phyloP scores from a whole-genome alignment of 2,797 vertebrate species.

The Gadopsis bispinosus region DNA sequence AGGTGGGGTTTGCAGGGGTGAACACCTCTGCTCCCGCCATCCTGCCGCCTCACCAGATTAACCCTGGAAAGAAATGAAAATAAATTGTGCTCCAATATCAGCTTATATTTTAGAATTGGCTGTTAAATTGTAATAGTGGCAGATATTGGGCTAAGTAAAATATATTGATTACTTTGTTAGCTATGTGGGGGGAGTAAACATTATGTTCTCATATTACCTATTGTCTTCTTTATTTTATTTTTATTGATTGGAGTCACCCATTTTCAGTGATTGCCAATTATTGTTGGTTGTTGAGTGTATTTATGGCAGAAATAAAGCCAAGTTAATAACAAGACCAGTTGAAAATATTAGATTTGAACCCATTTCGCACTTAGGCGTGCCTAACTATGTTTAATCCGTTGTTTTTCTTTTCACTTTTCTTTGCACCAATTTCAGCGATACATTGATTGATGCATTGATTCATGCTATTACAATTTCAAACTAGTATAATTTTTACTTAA shows the following conservation, averaged over 20 bases:
- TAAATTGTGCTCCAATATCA: neutral
- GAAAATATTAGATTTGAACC: neutral
- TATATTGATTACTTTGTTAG: neutral
- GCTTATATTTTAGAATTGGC: neutral
- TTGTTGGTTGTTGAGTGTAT: neutral
- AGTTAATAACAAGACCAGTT: neutral
- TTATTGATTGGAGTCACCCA: neutral
- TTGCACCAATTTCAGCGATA: neutral
- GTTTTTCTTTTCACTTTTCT: neutral
- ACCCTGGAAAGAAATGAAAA: conserved; percentile 39
- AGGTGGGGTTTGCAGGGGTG: conserved; percentile 90
- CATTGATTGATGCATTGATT: neutral
- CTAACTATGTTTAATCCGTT: neutral
- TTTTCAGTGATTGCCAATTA: neutral
- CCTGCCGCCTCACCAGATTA: conserved; percentile 72
- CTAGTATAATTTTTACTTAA: neutral
- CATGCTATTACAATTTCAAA: neutral
- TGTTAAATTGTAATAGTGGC: neutral
- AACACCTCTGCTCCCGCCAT: conserved; percentile 89
- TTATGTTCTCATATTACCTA: neutral
- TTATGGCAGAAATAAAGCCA: neutral
- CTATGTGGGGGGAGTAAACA: neutral
- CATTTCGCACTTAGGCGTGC: neutral
- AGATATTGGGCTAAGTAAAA: neutral
- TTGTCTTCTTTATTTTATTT: neutral